Base-by-base conservation (phyloP, 2,888 invertebrate species). In the Artemia sinica region DNA sequence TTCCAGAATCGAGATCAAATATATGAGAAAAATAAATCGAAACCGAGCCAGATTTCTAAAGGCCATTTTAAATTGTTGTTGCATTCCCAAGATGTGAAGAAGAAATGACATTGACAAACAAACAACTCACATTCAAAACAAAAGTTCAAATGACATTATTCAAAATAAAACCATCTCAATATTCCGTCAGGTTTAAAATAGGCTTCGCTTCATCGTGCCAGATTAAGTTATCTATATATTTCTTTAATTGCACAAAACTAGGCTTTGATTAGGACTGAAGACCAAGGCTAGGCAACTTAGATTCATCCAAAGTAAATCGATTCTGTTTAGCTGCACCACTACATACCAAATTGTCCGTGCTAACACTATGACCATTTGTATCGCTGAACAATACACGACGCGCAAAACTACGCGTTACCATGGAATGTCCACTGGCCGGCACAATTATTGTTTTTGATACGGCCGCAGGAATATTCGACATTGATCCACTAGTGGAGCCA, bases 321-420 rank as follows among this genome's bases (percentile, higher is more conserved):
- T 58, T 58, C 63, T 58, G 63, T 10, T 58, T 58, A 58, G n/a
- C 28, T n/a, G 63, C 63, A 58, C 14, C 63, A 6, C 41, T 41
- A 58, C 63, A 58, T n/a, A 28, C 63, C 14, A 58, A 28, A 28
- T 58, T 58, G 28, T 58, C 63, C 14, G 63, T 58, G 63, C 63
- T 58, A 28, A 28, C n/a, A 28, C 63, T 58, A 28, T 18, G 28
- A n/a, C 63, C 63, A 58, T 58, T 58, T 58, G 63, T n/a, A 28
- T 58, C 63, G 28, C 63, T 28, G 63, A 18, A 58, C 63, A 58
- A 18, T n/a, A 11, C 63, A 58, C 63, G 63, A 9, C 63, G 63
- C 28, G 63, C 63, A 28, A 58, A 58, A 58, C 63, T 58, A 58
- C 63, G 63, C 14, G 63, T 58, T 58, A 58, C 63, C 63, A 58